Percentiles rank a stretch among this genome's conserved stretches.
These are phyloP conservation scores for Drosophila kuntzei DNA, from an alignment of 2,888 invertebrate genomes.

Conservation along the genomic window DNA sequence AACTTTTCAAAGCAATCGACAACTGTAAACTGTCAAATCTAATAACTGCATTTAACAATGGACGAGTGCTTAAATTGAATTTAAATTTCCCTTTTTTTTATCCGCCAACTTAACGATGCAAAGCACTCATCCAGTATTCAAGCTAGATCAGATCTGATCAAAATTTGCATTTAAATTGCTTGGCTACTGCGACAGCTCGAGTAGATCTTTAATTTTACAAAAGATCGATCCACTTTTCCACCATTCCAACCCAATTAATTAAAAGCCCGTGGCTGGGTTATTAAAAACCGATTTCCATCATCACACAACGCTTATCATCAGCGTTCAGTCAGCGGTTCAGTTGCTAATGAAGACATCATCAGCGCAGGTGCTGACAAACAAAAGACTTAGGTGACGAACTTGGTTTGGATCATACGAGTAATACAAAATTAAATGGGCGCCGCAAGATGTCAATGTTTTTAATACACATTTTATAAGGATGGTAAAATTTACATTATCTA, in stretches of 20 bases:
- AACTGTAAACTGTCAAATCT: conserved; percentile 79
- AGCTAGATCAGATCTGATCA: conserved; percentile 36
- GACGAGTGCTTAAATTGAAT: conserved; percentile 71
- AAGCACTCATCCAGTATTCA: conserved; percentile 67
- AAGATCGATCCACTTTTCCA: conserved; percentile 52
- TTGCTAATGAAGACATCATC: conserved; percentile 67
- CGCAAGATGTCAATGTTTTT: conserved; percentile 6
- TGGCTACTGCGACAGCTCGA: conserved; percentile 53
- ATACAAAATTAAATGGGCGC: conserved; percentile 41
- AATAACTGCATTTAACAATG: conserved; percentile 79
- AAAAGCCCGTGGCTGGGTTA: conserved; percentile 65
- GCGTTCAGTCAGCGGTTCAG: conserved; percentile 4
- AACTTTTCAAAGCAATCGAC: conserved; percentile 60
- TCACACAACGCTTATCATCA: conserved; percentile 55
- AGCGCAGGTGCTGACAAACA: conserved; percentile 58
- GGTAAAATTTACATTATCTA: conserved; percentile 4
- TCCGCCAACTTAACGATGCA: conserved; percentile 65
- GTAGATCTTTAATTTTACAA: conserved; percentile 53
- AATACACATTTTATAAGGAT: conserved; percentile 17
- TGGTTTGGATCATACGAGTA: conserved; percentile 47
- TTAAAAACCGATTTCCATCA: conserved; percentile 74
- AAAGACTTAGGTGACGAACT: conserved; percentile 79
- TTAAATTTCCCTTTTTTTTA: conserved; percentile 22
- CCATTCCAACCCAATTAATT: conserved; percentile 65
- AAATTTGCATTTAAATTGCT: conserved; percentile 76